Evolutionary conservation across 1,140 invertebrate genomes (phyloP).

Genomic region (Diabrotica undecimpunctata): DNA sequence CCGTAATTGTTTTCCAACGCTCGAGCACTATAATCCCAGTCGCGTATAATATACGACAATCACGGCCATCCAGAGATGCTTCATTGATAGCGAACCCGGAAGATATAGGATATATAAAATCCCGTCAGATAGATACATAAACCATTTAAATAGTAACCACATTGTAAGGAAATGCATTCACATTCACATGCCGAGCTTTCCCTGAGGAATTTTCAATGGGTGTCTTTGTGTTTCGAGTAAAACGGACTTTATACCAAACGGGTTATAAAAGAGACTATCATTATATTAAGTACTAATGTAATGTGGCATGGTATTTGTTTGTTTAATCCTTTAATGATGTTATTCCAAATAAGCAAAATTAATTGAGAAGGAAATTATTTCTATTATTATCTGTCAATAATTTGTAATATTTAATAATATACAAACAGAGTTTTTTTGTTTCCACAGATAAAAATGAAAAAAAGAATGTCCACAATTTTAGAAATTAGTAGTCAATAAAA

Average conservation of each 20-base stretch:
- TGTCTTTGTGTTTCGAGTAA: neutral
- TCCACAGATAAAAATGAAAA: too few species aligned
- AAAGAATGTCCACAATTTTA: too few species aligned
- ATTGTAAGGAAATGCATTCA: conserved; percentile 3
- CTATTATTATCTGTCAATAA: too few species aligned
- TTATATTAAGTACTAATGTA: too few species aligned
- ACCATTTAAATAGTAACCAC: conserved; percentile 15
- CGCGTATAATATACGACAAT: conserved; percentile 3
- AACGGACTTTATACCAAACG: neutral
- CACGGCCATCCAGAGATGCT: conserved; percentile 4
- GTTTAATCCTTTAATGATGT: too few species aligned
- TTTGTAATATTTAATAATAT: too few species aligned
- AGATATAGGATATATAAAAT: conserved; percentile 14
- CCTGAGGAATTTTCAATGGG: conserved; percentile 3
- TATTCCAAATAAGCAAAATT: too few species aligned
- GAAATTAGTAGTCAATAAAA: too few species aligned
- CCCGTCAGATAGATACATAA: conserved; percentile 12
- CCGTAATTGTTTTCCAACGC: neutral
- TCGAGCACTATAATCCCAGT: conserved; percentile 1
- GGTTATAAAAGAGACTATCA: too few species aligned
- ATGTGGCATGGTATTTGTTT: too few species aligned
- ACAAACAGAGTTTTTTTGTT: too few species aligned
- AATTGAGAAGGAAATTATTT: too few species aligned
- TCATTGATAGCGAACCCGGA: conserved; percentile 13
- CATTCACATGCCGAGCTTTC: neutral